phyloP scores from a whole-genome alignment of 2,797 vertebrate species.

The Betta splendens region DNA sequence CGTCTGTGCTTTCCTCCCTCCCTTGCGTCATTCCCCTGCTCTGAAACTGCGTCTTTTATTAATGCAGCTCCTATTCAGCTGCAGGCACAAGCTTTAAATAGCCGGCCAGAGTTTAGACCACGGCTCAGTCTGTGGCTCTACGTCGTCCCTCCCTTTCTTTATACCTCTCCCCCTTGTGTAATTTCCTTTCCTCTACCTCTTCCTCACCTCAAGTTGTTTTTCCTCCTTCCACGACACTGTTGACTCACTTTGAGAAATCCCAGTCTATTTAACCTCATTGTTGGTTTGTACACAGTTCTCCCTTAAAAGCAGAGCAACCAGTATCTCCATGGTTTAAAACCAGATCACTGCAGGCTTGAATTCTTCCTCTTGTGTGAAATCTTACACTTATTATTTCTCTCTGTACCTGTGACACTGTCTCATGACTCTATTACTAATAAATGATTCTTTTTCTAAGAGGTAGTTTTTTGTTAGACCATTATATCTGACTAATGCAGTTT shows the following conservation, averaged over 20 bases:
- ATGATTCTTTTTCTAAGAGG: neutral
- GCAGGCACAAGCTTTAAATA: constrained; percentile 73
- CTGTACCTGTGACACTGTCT: constrained; percentile 36
- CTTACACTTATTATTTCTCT: constrained; percentile 40
- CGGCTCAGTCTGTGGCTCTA: constrained; percentile 36
- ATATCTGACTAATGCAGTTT: neutral
- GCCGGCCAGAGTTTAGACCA: constrained; percentile 60
- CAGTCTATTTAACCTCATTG: constrained; percentile 25
- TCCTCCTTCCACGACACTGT: neutral
- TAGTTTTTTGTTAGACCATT: neutral
- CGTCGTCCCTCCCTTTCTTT: constrained; percentile 9
- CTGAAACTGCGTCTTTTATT: constrained; percentile 74
- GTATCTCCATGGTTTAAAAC: constrained; percentile 27
- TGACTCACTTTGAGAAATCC: constrained; percentile 25
- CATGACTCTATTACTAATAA: constrained; percentile 13
- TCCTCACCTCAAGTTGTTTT: constrained; percentile 27
- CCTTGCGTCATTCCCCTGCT: constrained; percentile 52
- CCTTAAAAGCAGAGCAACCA: constrained; percentile 38
- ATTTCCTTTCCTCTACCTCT: constrained; percentile 30
- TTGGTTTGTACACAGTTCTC: constrained; percentile 27
- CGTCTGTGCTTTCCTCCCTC: constrained; percentile 11
- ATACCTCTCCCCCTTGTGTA: neutral
- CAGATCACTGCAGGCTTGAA: constrained; percentile 21
- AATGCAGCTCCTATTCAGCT: constrained; percentile 69
- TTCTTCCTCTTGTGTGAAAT: constrained; percentile 46